Conservation (phyloP, 2,113 vertebrate genomes). For the Apteryx mantelli region DNA sequence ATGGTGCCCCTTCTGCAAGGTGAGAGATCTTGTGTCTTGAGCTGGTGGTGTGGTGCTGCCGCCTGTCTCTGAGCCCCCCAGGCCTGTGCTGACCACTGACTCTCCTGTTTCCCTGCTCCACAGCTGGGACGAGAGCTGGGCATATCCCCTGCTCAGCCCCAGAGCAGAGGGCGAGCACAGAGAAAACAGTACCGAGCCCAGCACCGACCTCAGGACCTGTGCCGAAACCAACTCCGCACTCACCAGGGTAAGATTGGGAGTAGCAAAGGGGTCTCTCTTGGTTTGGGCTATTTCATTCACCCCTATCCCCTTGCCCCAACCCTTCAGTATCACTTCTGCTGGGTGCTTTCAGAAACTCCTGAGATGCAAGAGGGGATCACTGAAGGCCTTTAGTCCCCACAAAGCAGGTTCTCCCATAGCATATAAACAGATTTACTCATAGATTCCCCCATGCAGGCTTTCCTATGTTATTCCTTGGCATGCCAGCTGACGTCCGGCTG, state of each 20-base stretch:
- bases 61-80: not conserved
- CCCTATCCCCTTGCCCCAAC: not conserved
- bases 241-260: constrained; percentile 69
- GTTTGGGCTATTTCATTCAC: constrained; percentile 1
- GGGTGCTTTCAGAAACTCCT: not conserved
- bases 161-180: constrained; percentile 23
- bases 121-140: constrained; percentile 67
- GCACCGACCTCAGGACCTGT: not conserved
- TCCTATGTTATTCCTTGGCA: not conserved
- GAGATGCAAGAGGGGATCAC: not conserved
- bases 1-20: not conserved
- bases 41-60: not conserved
- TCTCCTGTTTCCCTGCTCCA: constrained; percentile 44
- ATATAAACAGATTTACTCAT: not conserved
- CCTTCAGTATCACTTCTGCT: not conserved
- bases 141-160: constrained; percentile 20
- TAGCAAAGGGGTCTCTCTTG: not conserved
- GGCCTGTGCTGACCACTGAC: constrained; percentile 14
- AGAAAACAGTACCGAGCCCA: constrained; percentile 31
- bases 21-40: not conserved
- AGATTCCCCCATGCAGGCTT: not conserved
- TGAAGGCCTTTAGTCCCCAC: not conserved
- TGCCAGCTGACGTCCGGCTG: not conserved
- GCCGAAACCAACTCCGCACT: constrained; percentile 49
- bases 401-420: not conserved